Conservation (phyloP, 2,888 invertebrate genomes). For the Rhyacophila evoluta region DNA sequence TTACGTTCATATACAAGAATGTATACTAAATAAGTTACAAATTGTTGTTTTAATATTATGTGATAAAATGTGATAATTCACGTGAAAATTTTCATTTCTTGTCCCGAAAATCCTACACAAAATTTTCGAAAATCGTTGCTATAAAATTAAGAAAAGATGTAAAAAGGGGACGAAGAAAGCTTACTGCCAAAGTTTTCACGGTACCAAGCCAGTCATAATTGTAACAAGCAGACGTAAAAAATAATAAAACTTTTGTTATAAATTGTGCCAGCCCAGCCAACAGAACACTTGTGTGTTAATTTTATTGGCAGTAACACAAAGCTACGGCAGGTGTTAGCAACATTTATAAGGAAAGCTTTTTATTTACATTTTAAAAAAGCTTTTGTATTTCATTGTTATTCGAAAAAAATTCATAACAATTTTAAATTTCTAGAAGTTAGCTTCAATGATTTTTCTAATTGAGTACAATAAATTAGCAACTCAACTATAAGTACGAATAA, state of each 20-base stretch:
- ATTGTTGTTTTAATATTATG: too few relatives aligned
- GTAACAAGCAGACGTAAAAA: slow-evolving; percentile 50
- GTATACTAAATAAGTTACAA: too few relatives aligned
- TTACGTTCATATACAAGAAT: too few relatives aligned
- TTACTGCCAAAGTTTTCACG: slow-evolving; percentile 38
- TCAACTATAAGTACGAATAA: too few relatives aligned
- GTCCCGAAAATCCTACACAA: background rate
- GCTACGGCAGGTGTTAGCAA: background rate
- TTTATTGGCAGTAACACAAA: slow-evolving; percentile 36
- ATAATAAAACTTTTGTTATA: slow-evolving; percentile 51
- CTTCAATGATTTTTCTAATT: too few relatives aligned
- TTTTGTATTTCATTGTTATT: too few relatives aligned
- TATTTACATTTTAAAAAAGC: too few relatives aligned
- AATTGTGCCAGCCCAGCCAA: slow-evolving; percentile 37
- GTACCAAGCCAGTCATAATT: slow-evolving; percentile 47
- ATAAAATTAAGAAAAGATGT: slow-evolving; percentile 13
- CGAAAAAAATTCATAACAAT: too few relatives aligned
- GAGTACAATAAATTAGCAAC: too few relatives aligned
- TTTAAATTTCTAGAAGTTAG: too few relatives aligned
- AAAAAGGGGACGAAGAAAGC: slow-evolving; percentile 13
- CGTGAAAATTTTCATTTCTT: background rate
- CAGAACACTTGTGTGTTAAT: slow-evolving; percentile 49
- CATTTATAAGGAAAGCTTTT: too few relatives aligned
- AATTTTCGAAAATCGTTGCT: background rate
- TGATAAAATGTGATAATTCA: background rate